Conservation (phyloP, 2,113 vertebrate genomes). For the Alouatta palliata region DNA sequence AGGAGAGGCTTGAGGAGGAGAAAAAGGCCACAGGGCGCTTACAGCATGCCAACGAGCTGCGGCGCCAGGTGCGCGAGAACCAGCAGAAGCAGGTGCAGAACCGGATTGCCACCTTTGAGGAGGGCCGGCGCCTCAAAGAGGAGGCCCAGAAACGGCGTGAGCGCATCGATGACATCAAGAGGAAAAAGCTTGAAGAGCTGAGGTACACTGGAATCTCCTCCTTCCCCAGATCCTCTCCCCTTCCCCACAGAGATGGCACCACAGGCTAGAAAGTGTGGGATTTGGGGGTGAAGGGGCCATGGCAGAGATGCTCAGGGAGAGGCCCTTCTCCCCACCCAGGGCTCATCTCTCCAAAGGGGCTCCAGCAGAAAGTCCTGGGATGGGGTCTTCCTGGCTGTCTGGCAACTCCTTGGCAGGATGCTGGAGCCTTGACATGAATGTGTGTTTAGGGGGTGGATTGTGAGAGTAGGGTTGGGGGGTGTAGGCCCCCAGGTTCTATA, state of each 20-base stretch:
- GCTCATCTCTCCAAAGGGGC: no score
- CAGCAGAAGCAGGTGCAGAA: conserved; percentile 80
- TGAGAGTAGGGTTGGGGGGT: neutral
- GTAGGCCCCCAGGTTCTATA: neutral
- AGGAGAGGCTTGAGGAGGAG: conserved; percentile 82
- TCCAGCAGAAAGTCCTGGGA: neutral
- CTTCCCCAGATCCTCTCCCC: fast-evolving
- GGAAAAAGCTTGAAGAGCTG: conserved; percentile 90
- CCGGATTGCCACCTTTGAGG: conserved; percentile 83
- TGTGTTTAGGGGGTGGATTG: neutral
- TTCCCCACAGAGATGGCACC: neutral
- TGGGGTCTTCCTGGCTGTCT: neutral
- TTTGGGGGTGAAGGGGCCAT: fast-evolving
- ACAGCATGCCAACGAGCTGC: conserved; percentile 80
- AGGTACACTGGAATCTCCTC: conserved; percentile 79
- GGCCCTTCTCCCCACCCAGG: neutral
- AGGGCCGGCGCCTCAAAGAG: conserved; percentile 83
- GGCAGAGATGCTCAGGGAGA: neutral
- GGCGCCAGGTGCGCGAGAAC: conserved; percentile 87
- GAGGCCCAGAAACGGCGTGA: conserved; percentile 82
- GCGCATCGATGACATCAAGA: conserved; percentile 86
- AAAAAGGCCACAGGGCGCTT: neutral
- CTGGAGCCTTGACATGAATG: neutral
- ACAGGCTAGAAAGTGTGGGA: neutral
- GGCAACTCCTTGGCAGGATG: neutral